Conservation (phyloP, 2,113 vertebrate genomes). For the Lamprotornis superbus region DNA sequence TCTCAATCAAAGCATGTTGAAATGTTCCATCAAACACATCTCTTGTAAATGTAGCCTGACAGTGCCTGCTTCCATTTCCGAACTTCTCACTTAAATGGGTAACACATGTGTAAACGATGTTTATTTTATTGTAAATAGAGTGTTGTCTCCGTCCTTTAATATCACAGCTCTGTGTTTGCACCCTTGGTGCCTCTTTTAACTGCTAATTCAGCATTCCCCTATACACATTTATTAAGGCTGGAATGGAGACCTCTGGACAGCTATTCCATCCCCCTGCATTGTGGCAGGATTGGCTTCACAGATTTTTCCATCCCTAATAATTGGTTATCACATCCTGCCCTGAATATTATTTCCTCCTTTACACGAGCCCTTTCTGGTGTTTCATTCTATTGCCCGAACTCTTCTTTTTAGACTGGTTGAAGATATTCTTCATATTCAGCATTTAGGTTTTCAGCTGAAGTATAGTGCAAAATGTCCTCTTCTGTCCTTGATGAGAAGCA, state of each 20-base stretch:
- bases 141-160: constrained; percentile 27
- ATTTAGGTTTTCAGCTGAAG: not conserved
- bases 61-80: constrained; percentile 42
- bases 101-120: constrained; percentile 41
- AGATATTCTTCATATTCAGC: not conserved
- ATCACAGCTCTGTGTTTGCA: not conserved
- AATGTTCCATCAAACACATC: constrained; percentile 58
- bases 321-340: not conserved
- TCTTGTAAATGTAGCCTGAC: constrained; percentile 65
- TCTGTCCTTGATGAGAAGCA: not conserved
- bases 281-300: not conserved
- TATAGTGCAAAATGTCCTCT: not conserved
- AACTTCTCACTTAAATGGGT: constrained; percentile 66
- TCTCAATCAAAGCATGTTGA: constrained; percentile 50
- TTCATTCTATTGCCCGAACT: not conserved
- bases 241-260: not conserved
- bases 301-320: not conserved
- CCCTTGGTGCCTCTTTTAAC: not conserved
- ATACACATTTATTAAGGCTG: not conserved
- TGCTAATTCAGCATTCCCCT: not conserved
- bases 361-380: not conserved
- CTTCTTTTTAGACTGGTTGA: not conserved
- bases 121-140: constrained; percentile 65
- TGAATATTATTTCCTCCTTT: not conserved
- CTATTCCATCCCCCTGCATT: not conserved